These are phyloP conservation scores for Aptenodytes forsteri DNA, from an alignment of 2,113 vertebrate genomes.

Conservation along the genomic window DNA sequence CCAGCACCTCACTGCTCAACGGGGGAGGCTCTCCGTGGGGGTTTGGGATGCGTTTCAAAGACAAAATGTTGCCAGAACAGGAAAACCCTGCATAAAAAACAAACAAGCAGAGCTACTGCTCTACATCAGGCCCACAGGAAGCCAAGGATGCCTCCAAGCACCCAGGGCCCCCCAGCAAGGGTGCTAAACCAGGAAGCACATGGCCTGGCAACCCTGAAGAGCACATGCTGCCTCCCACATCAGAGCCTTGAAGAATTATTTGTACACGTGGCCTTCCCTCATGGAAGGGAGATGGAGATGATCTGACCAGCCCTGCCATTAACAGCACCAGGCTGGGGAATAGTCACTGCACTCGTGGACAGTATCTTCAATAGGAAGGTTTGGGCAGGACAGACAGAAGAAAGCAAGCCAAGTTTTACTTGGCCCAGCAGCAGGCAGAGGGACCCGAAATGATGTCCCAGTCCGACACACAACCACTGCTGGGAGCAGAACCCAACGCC, in stretches of 20 bases:
- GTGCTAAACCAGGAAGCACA: neutral
- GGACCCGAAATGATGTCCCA: neutral
- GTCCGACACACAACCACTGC: neutral
- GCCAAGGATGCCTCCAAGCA: fast-evolving
- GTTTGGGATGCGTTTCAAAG: neutral
- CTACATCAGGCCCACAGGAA: neutral
- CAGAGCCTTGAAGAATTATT: neutral
- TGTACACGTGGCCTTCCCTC: fast-evolving
- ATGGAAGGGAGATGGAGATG: neutral
- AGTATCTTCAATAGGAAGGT: neutral
- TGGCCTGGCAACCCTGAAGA: fast-evolving
- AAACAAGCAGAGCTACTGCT: neutral
- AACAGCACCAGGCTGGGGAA: neutral
- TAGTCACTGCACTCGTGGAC: fast-evolving
- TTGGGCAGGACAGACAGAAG: neutral
- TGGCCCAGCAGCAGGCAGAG: neutral
- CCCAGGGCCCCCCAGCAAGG: neutral
- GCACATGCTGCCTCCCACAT: neutral
- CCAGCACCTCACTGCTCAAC: neutral
- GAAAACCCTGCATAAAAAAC: neutral
- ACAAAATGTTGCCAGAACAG: neutral
- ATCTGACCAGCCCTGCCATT: neutral
- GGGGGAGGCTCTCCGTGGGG: fast-evolving
- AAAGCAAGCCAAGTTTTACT: neutral
- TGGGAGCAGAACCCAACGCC: neutral